Base-by-base conservation (phyloP, 2,797 vertebrate species). In the Menidia menidia region DNA sequence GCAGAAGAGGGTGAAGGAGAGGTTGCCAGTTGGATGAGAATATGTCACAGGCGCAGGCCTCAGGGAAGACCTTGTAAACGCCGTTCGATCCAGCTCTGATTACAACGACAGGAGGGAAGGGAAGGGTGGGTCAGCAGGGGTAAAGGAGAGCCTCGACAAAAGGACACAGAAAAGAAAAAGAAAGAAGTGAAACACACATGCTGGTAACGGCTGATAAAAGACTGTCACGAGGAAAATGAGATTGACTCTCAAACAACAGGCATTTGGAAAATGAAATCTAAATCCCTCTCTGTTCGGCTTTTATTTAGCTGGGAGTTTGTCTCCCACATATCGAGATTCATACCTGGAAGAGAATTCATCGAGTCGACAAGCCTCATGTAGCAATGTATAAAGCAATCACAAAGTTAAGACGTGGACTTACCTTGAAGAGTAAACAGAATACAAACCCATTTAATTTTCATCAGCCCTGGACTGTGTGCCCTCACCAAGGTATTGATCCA, bases 41-140 rank as follows among this genome's bases (percentile, higher is more conserved):
- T 76, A 73, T 88, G 80, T 78, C 82, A 86, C 68, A 75, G 41
- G 41, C 78, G 60, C 74, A 18, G 75, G 60, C 89, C 87, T 87
- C 64, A 77, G 85, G 88, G 87, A 88, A 47, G 77, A 87, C 72
- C 76, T 75, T 73, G 87, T 78, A 86, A 87, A 87, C 86, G 85
- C 81, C 78, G 78, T 60, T 89, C 88, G 81, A 82, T 85, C 83
- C 77, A 86, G 76, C 73, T 77, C 79, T 91, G 86, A 92, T 92
- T 89, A 90, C 79, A 87, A 81, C 61, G 70, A 64, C 66, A 63
- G 45, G 51, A 44, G 55, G 67, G 64, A 69, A 43, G 54, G 64
- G 25, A 25, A 25, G 25, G 25, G 25, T 25, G 25, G 25, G 25
- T 25, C 25, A 25, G 25, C 25, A 25, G 25, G 25, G 25, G 25